Evolutionary conservation across 2,113 vertebrate genomes (phyloP).

Genomic region (Etia nguti): DNA sequence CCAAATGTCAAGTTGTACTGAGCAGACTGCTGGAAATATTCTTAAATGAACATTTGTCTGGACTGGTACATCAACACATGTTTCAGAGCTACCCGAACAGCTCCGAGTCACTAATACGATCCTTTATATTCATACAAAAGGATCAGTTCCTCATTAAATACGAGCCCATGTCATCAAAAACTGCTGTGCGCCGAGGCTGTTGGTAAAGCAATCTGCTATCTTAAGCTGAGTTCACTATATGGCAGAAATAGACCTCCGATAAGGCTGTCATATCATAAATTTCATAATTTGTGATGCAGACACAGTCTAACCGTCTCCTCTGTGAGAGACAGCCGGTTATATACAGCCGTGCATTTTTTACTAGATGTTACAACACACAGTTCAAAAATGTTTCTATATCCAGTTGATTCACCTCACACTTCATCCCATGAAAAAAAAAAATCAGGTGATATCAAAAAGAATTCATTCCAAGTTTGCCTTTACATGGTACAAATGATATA

Average conservation of each 20-base stretch:
- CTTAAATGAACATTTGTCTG: neutral
- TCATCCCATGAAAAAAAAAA: neutral
- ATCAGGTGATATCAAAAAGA: neutral
- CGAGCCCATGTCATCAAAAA: neutral
- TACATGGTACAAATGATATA: neutral
- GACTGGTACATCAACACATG: neutral
- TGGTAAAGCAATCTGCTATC: neutral
- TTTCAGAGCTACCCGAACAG: neutral
- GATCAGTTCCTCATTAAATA: neutral
- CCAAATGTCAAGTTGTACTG: conserved; percentile 23
- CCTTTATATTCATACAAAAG: neutral
- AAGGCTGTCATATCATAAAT: neutral
- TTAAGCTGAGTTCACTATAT: neutral
- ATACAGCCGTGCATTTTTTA: neutral
- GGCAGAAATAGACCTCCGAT: neutral
- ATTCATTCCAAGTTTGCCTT: neutral
- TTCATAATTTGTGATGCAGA: neutral
- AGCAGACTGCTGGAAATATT: neutral
- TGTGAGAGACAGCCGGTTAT: neutral
- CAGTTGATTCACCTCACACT: neutral
- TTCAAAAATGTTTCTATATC: neutral
- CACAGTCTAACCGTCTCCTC: neutral
- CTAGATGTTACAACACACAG: neutral
- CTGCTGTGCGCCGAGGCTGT: neutral
- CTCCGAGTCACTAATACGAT: neutral